These are phyloP conservation scores for Alosa sapidissima DNA, from an alignment of 2,797 vertebrate genomes.

Conservation along the genomic window DNA sequence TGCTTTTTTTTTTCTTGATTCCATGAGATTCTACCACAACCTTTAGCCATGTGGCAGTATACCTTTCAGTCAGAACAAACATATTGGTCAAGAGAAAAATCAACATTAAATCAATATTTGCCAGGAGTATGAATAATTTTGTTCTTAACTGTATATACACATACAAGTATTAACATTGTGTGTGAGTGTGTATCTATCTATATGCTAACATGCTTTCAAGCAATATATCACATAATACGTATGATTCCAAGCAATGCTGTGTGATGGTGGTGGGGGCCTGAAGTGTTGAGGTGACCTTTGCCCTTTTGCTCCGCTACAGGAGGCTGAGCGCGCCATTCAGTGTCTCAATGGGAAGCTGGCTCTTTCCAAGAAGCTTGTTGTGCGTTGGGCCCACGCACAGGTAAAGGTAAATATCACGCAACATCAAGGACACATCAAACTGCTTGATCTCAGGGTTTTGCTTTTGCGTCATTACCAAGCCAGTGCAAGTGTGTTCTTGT, in stretches of 20 bases:
- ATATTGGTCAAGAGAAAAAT: too few species aligned
- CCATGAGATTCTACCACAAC: too few species aligned
- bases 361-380: slow-evolving; percentile 94
- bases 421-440: not conserved
- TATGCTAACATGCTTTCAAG: not conserved
- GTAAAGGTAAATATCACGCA: slow-evolving; percentile 77
- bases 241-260: not conserved
- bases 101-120: too few species aligned
- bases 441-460: not conserved
- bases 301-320: slow-evolving; percentile 67
- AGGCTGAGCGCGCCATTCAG: slow-evolving; percentile 95
- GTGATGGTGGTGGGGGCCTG: not conserved
- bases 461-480: not conserved
- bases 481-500: not conserved
- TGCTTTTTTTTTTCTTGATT: too few species aligned
- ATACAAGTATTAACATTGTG: too few species aligned
- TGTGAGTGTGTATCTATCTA: not conserved
- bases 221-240: too few species aligned
- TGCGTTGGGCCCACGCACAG: slow-evolving; percentile 94
- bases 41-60: too few species aligned
- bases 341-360: slow-evolving; percentile 97
- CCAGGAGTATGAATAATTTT: too few species aligned
- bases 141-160: too few species aligned
- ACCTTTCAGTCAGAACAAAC: too few species aligned
- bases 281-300: not conserved